phyloP scores from a whole-genome alignment of 1,140 invertebrate species.

The Meloidogyne floridensis region DNA sequence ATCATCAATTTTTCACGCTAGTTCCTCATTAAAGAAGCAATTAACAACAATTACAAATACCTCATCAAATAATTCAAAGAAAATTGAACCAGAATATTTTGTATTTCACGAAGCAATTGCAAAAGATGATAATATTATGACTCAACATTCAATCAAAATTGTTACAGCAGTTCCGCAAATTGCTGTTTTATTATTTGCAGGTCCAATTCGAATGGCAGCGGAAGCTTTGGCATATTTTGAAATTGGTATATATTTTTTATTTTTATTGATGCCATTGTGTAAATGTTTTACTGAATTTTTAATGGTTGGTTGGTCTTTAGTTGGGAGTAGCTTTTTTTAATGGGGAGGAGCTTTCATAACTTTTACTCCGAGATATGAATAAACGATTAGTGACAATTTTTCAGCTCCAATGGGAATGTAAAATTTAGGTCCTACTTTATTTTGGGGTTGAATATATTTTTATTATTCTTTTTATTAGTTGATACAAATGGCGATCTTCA shows the following conservation, averaged over 20 bases:
- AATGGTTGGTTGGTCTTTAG: no score
- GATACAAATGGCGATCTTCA: not conserved
- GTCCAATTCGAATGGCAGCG: constrained; percentile 47
- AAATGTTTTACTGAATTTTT: no score
- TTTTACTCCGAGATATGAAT: no score
- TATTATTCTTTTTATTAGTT: not conserved
- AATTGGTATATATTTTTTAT: constrained; percentile 35
- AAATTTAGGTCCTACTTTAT: no score
- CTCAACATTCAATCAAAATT: constrained; percentile 42
- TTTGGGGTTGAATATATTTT: no score
- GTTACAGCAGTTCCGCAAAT: constrained; percentile 60
- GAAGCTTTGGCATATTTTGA: constrained; percentile 46
- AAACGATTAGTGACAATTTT: no score
- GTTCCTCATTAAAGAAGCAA: constrained; percentile 27
- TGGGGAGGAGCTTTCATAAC: no score
- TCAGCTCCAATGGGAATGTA: no score
- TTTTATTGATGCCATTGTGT: no score
- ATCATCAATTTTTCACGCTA: constrained; percentile 19
- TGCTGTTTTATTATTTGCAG: constrained; percentile 56
- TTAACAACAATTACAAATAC: not conserved
- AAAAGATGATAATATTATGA: constrained; percentile 14
- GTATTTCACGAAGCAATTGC: constrained; percentile 32
- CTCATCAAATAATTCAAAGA: constrained; percentile 20
- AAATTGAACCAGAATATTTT: constrained; percentile 23
- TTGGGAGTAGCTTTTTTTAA: no score